Percentiles rank a stretch among this genome's conserved stretches.
phyloP scores from a whole-genome alignment of 2,797 vertebrate species.

The Xenops minutus region DNA sequence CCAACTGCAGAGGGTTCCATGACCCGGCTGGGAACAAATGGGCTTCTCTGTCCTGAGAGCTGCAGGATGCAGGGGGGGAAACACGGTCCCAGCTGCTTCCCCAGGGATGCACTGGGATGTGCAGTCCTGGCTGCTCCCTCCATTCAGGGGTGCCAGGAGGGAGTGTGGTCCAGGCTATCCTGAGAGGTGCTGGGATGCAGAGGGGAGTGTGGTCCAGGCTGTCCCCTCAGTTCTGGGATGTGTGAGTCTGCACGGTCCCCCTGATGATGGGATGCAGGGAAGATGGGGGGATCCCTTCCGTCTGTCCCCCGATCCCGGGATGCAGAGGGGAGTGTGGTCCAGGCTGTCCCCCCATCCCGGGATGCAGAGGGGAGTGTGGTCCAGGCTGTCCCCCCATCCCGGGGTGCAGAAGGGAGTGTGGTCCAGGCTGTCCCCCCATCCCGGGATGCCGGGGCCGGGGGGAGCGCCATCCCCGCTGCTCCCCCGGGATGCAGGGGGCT shows the following conservation, averaged over 20 bases:
- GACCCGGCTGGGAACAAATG: accelerated
- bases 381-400: no score
- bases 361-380: accelerated
- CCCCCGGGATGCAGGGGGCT: background rate
- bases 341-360: background rate
- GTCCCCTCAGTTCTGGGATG: background rate
- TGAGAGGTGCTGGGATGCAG: background rate
- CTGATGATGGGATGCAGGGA: background rate
- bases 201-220: background rate
- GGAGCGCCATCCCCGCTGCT: background rate
- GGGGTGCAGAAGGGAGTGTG: accelerated
- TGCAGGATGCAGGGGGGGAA: no score
- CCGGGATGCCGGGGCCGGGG: background rate
- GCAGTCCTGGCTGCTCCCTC: background rate
- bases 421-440: no score
- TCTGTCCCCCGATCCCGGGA: background rate
- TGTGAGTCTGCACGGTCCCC: accelerated
- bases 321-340: background rate
- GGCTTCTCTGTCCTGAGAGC: accelerated
- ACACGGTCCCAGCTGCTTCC: background rate
- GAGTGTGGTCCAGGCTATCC: accelerated
- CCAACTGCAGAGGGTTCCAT: accelerated
- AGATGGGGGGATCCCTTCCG: background rate
- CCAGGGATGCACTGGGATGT: background rate
- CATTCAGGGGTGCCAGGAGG: background rate